Evolutionary conservation across 2,113 vertebrate species (phyloP).

Genomic region (Piaya cayana): DNA sequence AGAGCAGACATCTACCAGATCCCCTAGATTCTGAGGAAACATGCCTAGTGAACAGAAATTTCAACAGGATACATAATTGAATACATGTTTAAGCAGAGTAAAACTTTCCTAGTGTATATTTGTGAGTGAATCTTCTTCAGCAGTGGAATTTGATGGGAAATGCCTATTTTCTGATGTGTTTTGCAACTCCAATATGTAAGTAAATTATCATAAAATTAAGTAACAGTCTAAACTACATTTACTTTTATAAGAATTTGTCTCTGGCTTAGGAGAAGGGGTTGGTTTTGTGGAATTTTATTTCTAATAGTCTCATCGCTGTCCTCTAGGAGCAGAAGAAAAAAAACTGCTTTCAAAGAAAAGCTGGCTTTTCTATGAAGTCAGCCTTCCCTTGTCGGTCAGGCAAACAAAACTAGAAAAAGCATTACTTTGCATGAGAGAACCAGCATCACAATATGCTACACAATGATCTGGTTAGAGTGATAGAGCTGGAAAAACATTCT

Average conservation of each 20-base stretch:
- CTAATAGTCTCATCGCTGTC: not conserved
- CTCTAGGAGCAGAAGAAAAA: not conserved
- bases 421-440: not conserved
- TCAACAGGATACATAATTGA: not conserved
- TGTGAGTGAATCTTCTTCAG: accelerated
- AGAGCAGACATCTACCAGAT: not conserved
- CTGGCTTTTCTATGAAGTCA: not conserved
- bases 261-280: not conserved
- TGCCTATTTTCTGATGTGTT: not conserved
- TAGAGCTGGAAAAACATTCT: not conserved
- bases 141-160: not conserved
- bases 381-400: accelerated
- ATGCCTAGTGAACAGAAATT: not conserved
- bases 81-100: not conserved
- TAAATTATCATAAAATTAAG: not conserved
- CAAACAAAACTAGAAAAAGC: not conserved
- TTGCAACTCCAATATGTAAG: not conserved
- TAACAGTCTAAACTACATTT: not conserved
- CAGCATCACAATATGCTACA: not conserved
- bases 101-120: not conserved
- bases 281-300: not conserved
- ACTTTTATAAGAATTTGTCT: not conserved
- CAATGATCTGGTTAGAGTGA: not conserved
- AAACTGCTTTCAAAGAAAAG: not conserved
- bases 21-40: not conserved